These are phyloP conservation scores for Chaitophorus viminalis DNA, from an alignment of 2,888 invertebrate species.

Conservation along the genomic window DNA sequence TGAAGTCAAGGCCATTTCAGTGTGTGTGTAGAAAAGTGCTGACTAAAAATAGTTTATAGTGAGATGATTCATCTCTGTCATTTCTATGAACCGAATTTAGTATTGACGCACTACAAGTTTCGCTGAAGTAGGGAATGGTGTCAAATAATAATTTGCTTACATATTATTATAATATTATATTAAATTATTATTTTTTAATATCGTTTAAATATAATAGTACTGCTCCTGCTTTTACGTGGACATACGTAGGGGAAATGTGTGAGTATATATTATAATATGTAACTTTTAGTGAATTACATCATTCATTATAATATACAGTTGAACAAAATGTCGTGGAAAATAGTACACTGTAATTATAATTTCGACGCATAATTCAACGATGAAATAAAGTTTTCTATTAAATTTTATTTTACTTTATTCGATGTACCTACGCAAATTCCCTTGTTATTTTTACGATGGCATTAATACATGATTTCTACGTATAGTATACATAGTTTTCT, in stretches of 20 bases:
- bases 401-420: background rate
- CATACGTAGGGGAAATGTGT: background rate
- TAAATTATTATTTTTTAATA: background rate
- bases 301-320: background rate
- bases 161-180: background rate
- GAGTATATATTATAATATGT: background rate
- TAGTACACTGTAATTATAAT: too few relatives aligned
- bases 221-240: background rate
- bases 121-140: background rate
- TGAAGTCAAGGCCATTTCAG: background rate
- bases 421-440: too few relatives aligned
- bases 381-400: too few relatives aligned
- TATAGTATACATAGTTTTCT: too few relatives aligned
- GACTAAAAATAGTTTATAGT: background rate
- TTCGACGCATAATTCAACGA: too few relatives aligned
- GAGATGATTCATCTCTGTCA: slow-evolving; percentile 18
- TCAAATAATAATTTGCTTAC: background rate
- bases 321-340: too few relatives aligned
- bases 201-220: background rate
- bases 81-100: slow-evolving; percentile 4
- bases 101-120: background rate
- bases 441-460: background rate
- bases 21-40: background rate
- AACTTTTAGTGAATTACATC: background rate
- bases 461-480: too few relatives aligned